Evolutionary conservation across 2,113 vertebrate species (phyloP).

Genomic region (Gymnorhina tibicen): DNA sequence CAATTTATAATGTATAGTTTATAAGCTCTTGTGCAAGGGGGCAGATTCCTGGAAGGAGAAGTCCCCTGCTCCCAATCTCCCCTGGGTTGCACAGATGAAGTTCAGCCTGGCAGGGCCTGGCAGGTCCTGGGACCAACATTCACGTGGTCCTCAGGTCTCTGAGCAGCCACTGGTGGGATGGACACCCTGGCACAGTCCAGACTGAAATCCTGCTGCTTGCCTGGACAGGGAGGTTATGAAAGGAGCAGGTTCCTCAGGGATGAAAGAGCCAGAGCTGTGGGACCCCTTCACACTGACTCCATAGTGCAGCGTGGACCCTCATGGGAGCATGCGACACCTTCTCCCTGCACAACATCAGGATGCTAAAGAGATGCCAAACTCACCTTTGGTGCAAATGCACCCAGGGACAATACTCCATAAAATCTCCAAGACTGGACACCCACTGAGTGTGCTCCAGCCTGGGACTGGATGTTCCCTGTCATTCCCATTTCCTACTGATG

Average conservation of each 20-base stretch:
- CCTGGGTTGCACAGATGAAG: neutral
- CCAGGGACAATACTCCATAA: neutral
- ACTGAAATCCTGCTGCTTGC: neutral
- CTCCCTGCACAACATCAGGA: neutral
- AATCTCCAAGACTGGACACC: neutral
- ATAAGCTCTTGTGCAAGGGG: neutral
- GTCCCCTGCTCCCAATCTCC: neutral
- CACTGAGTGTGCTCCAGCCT: neutral
- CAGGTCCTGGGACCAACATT: neutral
- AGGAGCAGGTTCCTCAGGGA: neutral
- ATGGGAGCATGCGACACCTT: neutral
- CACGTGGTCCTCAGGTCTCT: neutral
- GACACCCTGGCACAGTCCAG: neutral
- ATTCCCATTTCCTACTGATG: neutral
- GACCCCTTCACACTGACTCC: neutral
- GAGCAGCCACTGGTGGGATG: neutral
- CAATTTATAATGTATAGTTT: constrained; percentile 38
- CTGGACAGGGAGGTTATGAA: neutral
- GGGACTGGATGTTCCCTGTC: neutral
- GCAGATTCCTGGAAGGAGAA: constrained; percentile 12
- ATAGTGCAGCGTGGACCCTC: fast-evolving
- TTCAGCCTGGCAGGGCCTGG: neutral
- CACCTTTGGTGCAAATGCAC: neutral
- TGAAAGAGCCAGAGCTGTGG: neutral
- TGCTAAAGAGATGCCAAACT: neutral